phyloP scores from a whole-genome alignment of 2,888 invertebrate species.

The Colostygia pectinataria region DNA sequence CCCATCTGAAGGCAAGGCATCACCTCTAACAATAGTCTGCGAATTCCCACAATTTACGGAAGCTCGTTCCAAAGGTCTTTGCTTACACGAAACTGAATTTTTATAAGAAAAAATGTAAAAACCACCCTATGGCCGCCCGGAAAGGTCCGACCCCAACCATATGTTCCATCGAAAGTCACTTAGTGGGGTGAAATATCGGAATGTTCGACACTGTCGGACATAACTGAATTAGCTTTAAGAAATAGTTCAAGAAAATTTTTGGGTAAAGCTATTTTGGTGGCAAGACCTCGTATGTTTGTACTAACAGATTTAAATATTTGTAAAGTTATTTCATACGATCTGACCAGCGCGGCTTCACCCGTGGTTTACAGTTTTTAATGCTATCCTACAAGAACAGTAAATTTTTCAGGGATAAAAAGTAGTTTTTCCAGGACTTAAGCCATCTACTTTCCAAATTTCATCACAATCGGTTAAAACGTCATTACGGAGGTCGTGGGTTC shows the following conservation, averaged over 20 bases:
- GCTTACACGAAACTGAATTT: constrained; percentile 49
- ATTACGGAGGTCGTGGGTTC: too few species aligned
- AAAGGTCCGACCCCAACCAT: constrained; percentile 61
- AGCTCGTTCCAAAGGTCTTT: constrained; percentile 36
- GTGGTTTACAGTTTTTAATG: too few species aligned
- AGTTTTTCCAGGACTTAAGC: too few species aligned
- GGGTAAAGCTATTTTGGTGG: constrained; percentile 1
- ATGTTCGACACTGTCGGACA: constrained; percentile 46
- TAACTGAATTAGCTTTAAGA: constrained; percentile 33
- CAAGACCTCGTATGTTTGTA: too few species aligned
- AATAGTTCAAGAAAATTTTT: constrained; percentile 14
- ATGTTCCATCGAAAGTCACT: constrained; percentile 77
- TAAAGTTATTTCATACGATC: too few species aligned
- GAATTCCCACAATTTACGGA: constrained; percentile 45
- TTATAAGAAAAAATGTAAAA: constrained; percentile 70
- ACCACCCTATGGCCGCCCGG: constrained; percentile 56
- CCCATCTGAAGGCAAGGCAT: not conserved
- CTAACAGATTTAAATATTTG: too few species aligned
- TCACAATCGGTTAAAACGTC: too few species aligned
- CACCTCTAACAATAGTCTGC: constrained; percentile 19
- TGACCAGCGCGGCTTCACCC: too few species aligned
- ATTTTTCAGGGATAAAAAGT: too few species aligned
- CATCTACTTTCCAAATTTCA: too few species aligned
- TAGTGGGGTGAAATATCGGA: constrained; percentile 54
- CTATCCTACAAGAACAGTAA: too few species aligned